phyloP scores from a whole-genome alignment of 2,888 invertebrate genomes.

The Octodonta nipae region DNA sequence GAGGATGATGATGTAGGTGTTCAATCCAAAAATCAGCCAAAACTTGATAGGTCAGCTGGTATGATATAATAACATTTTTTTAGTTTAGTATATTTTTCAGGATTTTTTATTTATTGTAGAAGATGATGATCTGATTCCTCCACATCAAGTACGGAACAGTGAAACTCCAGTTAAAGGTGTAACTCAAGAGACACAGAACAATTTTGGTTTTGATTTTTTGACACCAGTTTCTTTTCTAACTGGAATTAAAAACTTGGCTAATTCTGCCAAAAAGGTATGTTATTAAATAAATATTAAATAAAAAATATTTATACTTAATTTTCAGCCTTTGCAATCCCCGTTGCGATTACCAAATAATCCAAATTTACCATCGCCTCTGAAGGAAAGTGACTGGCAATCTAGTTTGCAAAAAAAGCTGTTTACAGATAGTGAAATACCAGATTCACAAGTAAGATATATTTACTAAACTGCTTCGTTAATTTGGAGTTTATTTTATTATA shows the following conservation, averaged over 20 bases:
- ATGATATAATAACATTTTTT: background rate
- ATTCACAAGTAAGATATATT: slow-evolving; percentile 33
- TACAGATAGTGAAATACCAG: slow-evolving; percentile 22
- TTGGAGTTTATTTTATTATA: no score
- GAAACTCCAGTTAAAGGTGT: slow-evolving; percentile 20
- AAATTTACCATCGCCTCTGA: slow-evolving; percentile 23
- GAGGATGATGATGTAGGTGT: slow-evolving; percentile 17
- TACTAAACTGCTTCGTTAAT: no score
- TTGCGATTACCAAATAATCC: no score
- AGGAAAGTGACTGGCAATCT: slow-evolving; percentile 16
- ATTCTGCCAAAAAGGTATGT: slow-evolving; percentile 29
- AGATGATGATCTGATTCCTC: slow-evolving; percentile 26
- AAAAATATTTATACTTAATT: slow-evolving; percentile 4
- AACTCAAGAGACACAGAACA: slow-evolving; percentile 15
- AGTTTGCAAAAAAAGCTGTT: slow-evolving; percentile 34
- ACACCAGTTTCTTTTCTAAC: slow-evolving; percentile 38
- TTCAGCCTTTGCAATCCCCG: no score
- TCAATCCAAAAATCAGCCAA: no score
- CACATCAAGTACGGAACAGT: slow-evolving; percentile 23
- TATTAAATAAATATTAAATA: background rate
- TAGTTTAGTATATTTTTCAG: background rate
- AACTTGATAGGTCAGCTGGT: background rate
- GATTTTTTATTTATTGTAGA: slow-evolving; percentile 10
- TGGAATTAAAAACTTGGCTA: slow-evolving; percentile 29
- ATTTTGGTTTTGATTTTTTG: slow-evolving; percentile 31